Percentiles rank a stretch among this genome's conserved stretches.
These are phyloP conservation scores for Synchiropus splendidus DNA, from an alignment of 2,113 vertebrate genomes.

Conservation along the genomic window DNA sequence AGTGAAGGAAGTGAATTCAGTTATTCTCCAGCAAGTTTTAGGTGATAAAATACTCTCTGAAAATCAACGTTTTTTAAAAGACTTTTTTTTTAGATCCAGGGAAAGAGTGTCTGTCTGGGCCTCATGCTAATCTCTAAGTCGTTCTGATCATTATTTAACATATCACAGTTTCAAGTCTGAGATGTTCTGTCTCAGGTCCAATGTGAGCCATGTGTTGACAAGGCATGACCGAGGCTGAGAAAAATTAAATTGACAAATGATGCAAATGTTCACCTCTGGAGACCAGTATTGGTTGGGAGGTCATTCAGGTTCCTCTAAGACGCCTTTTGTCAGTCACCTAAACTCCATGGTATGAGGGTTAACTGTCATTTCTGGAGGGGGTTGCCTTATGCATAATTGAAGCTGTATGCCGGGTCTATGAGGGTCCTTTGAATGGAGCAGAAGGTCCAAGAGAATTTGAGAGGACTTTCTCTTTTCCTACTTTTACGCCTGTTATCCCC, in stretches of 20 bases:
- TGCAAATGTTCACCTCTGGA: conserved; percentile 46
- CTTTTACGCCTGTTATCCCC: conserved; percentile 54
- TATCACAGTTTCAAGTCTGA: too few species aligned
- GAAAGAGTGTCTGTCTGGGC: too few species aligned
- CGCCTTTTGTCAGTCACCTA: background rate
- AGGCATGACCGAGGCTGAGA: conserved; percentile 26
- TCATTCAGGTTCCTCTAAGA: conserved; percentile 15
- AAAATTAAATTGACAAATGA: conserved; percentile 48
- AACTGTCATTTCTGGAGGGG: conserved; percentile 33
- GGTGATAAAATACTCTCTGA: too few species aligned
- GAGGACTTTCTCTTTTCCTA: conserved; percentile 51
- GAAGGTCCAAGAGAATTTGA: conserved; percentile 45
- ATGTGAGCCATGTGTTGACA: conserved; percentile 15
- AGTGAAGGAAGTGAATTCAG: too few species aligned
- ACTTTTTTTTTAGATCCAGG: too few species aligned
- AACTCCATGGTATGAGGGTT: conserved; percentile 15
- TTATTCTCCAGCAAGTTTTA: too few species aligned
- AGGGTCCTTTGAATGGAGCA: conserved; percentile 28
- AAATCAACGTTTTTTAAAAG: too few species aligned
- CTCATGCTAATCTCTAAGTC: too few species aligned
- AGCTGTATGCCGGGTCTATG: conserved; percentile 15
- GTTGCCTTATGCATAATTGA: conserved; percentile 37
- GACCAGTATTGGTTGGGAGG: conserved; percentile 15
- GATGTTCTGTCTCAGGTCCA: too few species aligned
- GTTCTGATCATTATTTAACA: too few species aligned